Percentiles rank a stretch among this genome's conserved stretches.
Conservation (phyloP, 2,888 invertebrate species). For the Dasypogon diadema region DNA sequence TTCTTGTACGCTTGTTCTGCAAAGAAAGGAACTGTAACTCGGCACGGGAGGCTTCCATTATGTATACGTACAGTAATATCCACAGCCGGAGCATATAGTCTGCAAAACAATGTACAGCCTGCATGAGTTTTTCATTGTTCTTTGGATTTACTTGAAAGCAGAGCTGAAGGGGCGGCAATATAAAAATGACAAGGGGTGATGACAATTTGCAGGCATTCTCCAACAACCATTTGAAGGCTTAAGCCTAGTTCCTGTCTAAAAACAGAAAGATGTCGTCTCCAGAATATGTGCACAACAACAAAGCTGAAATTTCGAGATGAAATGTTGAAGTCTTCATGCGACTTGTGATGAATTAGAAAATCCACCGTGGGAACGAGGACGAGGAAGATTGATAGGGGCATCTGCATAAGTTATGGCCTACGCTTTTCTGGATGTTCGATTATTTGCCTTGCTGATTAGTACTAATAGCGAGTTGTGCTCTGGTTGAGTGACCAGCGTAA, state of each 20-base stretch:
- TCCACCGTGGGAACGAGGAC: not conserved
- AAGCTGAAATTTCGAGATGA: slow-evolving; percentile 28
- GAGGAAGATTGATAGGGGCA: not conserved
- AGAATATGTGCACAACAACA: slow-evolving; percentile 20
- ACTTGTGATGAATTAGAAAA: slow-evolving; percentile 46
- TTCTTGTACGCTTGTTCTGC: slow-evolving; percentile 17
- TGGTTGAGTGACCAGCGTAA: not conserved
- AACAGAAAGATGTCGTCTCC: slow-evolving; percentile 16
- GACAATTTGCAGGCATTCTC: slow-evolving; percentile 37
- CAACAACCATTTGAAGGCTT: slow-evolving; percentile 24
- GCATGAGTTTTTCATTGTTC: slow-evolving; percentile 30
- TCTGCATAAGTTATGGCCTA: not conserved
- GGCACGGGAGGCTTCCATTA: slow-evolving; percentile 3
- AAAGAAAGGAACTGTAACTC: slow-evolving; percentile 10
- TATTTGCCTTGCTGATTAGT: not conserved
- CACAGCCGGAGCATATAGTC: slow-evolving; percentile 1
- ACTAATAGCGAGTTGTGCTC: not conserved
- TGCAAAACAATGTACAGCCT: slow-evolving; percentile 9
- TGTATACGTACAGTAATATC: not conserved
- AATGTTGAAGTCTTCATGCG: slow-evolving; percentile 40
- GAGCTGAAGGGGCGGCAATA: slow-evolving; percentile 7
- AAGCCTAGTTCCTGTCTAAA: slow-evolving; percentile 35
- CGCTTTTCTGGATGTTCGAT: not conserved
- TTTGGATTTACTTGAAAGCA: slow-evolving; percentile 27
- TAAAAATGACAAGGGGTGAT: slow-evolving; percentile 24